phyloP scores from a whole-genome alignment of 2,113 vertebrate species.

The Acanthochromis polyacanthus region DNA sequence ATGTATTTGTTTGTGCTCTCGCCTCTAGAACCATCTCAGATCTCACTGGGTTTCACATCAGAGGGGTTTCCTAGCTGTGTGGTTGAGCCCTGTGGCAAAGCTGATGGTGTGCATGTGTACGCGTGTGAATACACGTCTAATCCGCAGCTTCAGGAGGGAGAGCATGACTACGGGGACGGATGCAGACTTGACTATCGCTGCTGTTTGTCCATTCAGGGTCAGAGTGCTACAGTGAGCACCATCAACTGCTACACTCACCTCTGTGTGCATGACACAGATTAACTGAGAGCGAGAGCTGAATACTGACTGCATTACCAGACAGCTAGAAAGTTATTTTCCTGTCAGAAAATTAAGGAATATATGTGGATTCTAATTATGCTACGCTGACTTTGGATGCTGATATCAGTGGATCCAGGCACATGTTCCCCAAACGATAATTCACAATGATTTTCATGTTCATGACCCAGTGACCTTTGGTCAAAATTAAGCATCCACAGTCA shows the following conservation, averaged over 20 bases:
- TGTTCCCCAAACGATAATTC: too few species aligned
- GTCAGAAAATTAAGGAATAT: too few species aligned
- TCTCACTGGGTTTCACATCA: conserved; percentile 63
- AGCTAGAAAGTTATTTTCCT: too few species aligned
- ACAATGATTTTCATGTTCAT: too few species aligned
- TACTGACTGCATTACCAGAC: not conserved
- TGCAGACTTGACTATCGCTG: conserved; percentile 9
- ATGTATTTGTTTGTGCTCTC: conserved; percentile 43
- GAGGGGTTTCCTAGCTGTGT: conserved; percentile 56
- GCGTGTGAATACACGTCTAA: conserved; percentile 30
- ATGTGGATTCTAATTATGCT: not conserved
- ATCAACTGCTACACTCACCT: not conserved
- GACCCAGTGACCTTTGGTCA: too few species aligned
- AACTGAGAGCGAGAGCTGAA: not conserved
- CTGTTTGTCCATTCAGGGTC: conserved; percentile 26
- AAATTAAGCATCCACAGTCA: too few species aligned
- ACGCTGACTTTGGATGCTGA: too few species aligned
- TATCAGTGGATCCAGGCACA: too few species aligned
- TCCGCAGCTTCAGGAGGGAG: conserved; percentile 26
- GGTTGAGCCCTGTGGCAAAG: conserved; percentile 36
- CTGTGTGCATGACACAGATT: not conserved
- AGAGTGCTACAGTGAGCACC: not conserved
- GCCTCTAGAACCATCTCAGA: conserved; percentile 46
- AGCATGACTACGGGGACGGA: conserved; percentile 1
- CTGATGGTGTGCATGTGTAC: conserved; percentile 20